Evolutionary conservation across 2,888 invertebrate genomes (phyloP).

Genomic region (Ophioninae sp.): DNA sequence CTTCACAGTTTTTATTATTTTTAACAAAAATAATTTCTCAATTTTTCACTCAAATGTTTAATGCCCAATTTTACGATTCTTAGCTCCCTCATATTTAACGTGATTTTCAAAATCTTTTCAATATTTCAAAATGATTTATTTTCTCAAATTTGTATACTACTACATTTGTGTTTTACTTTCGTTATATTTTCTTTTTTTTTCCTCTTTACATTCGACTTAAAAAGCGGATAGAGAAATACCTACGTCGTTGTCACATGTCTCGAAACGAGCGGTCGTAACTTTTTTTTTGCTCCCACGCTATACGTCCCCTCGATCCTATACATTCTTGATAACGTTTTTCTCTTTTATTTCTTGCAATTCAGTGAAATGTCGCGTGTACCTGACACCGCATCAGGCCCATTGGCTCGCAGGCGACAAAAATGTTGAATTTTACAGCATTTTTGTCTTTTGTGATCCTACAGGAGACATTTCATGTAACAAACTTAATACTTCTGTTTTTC

Average conservation of each 20-base stretch:
- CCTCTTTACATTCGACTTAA: slow-evolving; percentile 32
- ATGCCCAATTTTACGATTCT: no score
- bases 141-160: slow-evolving; percentile 23
- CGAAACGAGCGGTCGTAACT: slow-evolving; percentile 50
- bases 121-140: no score
- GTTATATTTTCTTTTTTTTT: slow-evolving; percentile 20
- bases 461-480: slow-evolving; percentile 38
- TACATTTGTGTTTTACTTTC: slow-evolving; percentile 21
- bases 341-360: slow-evolving; percentile 17
- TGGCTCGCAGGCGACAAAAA: slow-evolving; percentile 45
- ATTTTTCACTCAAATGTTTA: no score
- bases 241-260: slow-evolving; percentile 46
- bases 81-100: no score
- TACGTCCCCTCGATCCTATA: slow-evolving; percentile 23
- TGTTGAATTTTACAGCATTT: slow-evolving; percentile 41
- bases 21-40: no score
- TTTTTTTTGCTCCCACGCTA: slow-evolving; percentile 27
- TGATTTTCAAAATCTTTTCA: no score
- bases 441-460: slow-evolving; percentile 19
- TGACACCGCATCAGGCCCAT: slow-evolving; percentile 47
- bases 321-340: slow-evolving; percentile 36
- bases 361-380: slow-evolving; percentile 34
- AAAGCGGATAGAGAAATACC: slow-evolving; percentile 29
- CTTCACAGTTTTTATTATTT: no score
- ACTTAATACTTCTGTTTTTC: slow-evolving; percentile 24